Evolutionary conservation across 2,888 invertebrate genomes (phyloP).

Genomic region (Blastobasis lacticolella): DNA sequence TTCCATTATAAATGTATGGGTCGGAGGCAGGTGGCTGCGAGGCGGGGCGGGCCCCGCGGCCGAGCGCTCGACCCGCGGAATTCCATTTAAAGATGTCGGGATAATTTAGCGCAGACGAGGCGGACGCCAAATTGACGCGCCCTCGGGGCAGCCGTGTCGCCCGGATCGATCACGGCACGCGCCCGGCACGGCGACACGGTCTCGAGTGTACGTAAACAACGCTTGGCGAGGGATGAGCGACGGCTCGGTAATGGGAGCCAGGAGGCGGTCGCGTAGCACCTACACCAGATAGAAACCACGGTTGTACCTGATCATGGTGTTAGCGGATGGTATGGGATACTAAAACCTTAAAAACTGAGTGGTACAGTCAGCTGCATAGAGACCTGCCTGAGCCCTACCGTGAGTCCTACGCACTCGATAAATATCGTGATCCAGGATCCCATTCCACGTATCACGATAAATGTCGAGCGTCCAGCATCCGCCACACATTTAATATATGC

Average conservation of each 20-base stretch:
- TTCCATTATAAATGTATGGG: not conserved
- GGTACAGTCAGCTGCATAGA: too few species aligned
- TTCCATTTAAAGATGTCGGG: constrained; percentile 73
- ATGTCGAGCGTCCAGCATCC: not conserved
- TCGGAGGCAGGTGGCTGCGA: not conserved
- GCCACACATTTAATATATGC: not conserved
- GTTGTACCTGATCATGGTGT: too few species aligned
- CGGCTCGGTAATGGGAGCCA: too few species aligned
- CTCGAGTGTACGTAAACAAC: constrained; percentile 51
- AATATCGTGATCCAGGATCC: too few species aligned
- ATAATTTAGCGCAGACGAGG: constrained; percentile 72
- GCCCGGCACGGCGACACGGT: constrained; percentile 41
- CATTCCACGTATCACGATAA: constrained; percentile 7
- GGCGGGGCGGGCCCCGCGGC: constrained; percentile 1
- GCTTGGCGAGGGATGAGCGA: constrained; percentile 20
- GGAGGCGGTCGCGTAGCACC: too few species aligned
- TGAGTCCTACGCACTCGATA: too few species aligned
- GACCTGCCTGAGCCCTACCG: too few species aligned
- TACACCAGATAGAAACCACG: too few species aligned
- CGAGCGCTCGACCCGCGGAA: constrained; percentile 61
- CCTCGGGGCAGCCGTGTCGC: constrained; percentile 51
- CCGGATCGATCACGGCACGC: constrained; percentile 59
- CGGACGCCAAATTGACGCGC: constrained; percentile 66
- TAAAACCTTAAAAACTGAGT: too few species aligned
- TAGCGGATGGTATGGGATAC: too few species aligned